phyloP scores from a whole-genome alignment of 2,797 vertebrate species.

The Pangasius sanitwongsei region DNA sequence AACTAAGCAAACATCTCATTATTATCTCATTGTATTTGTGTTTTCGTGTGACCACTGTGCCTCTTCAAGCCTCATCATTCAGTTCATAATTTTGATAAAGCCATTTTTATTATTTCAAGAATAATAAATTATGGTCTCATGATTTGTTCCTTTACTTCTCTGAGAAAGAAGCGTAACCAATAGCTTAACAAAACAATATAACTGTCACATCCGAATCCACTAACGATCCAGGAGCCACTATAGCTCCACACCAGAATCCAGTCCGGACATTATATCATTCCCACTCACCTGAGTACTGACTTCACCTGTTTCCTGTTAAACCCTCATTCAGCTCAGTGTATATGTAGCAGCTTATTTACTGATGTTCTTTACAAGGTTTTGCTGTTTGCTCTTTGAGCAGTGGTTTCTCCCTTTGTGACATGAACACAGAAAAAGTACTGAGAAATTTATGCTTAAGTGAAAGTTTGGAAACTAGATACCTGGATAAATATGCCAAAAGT shows the following conservation, averaged over 20 bases:
- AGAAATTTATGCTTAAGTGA: background rate
- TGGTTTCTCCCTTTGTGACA: background rate
- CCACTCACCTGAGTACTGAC: background rate
- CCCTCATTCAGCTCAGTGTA: background rate
- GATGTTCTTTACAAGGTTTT: background rate
- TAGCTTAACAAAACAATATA: background rate
- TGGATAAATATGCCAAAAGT: background rate
- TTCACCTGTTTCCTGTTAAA: slow-evolving; percentile 11
- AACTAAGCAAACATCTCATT: background rate
- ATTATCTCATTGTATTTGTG: background rate
- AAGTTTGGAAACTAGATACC: background rate
- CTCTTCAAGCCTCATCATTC: background rate
- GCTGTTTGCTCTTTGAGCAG: background rate
- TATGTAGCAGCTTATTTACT: background rate
- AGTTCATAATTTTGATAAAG: background rate
- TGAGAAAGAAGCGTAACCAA: background rate
- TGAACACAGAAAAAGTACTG: background rate
- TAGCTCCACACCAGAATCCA: background rate
- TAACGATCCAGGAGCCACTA: background rate
- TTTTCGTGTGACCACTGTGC: background rate
- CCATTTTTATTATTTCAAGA: background rate
- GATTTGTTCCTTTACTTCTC: background rate
- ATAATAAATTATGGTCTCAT: background rate
- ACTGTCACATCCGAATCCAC: background rate
- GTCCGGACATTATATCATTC: background rate